A percentile compares a stretch with the other conserved stretches of the same genome.
phyloP scores from a whole-genome alignment of 1,140 invertebrate genomes.

The Bombus sylvicola region DNA sequence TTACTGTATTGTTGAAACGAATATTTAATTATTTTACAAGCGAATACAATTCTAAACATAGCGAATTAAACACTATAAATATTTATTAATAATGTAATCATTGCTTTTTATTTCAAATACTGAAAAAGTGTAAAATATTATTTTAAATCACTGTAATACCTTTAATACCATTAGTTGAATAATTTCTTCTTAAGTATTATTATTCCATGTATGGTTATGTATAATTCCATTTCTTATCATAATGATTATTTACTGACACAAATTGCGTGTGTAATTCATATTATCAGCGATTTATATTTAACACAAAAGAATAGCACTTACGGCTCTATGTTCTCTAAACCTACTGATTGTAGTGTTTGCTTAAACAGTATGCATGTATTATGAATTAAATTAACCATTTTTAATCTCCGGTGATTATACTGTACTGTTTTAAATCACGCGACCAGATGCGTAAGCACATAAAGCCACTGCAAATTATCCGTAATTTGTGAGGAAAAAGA shows the following conservation, averaged over 20 bases:
- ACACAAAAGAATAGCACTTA: not conserved
- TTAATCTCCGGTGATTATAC: not conserved
- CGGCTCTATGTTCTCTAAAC: not conserved
- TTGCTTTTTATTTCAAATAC: not conserved
- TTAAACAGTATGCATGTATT: not conserved
- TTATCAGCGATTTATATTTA: not conserved
- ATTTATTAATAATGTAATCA: not conserved
- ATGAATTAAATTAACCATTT: not conserved
- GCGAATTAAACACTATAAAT: not conserved
- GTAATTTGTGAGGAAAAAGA: not conserved
- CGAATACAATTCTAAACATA: too few species aligned
- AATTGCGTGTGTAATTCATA: not conserved
- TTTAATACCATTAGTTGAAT: not conserved
- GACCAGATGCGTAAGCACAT: conserved; percentile 5
- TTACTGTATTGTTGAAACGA: too few species aligned
- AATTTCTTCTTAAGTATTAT: not conserved
- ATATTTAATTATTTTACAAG: too few species aligned
- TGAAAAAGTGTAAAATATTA: not conserved
- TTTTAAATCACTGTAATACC: not conserved
- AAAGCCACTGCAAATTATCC: conserved; percentile 1
- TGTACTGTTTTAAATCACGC: conserved; percentile 3
- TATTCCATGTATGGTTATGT: not conserved
- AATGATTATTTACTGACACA: not conserved
- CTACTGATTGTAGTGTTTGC: not conserved
- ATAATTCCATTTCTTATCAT: not conserved